Conservation (phyloP, 2,113 vertebrate species). For the Lagopus muta region DNA sequence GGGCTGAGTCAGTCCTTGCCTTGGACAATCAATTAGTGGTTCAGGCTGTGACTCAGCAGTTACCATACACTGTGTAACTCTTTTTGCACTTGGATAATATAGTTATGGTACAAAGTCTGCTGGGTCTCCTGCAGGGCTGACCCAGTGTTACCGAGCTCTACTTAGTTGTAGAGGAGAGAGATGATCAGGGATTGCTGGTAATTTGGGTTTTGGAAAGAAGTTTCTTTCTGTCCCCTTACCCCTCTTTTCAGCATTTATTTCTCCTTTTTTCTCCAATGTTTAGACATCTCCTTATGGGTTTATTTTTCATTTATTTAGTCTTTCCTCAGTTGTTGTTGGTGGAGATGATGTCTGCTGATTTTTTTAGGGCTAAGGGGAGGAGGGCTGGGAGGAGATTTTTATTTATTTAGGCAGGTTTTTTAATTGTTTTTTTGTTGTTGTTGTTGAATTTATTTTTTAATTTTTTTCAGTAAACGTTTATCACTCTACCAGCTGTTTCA, state of each 20-base stretch:
- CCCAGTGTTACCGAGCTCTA: neutral
- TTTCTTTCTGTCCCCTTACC: no score
- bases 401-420: neutral
- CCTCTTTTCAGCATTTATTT: no score
- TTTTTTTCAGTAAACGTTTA: neutral
- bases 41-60: no score
- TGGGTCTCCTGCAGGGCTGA: no score
- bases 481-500: fast-evolving
- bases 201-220: neutral
- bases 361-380: neutral
- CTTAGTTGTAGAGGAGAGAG: neutral
- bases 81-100: neutral
- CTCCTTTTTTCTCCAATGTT: no score
- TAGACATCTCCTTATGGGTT: no score
- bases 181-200: neutral
- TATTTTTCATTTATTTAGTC: no score
- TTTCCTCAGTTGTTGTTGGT: neutral
- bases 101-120: neutral
- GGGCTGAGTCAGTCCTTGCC: no score
- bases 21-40: no score
- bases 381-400: no score
- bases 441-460: neutral
- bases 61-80: neutral
- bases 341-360: neutral
- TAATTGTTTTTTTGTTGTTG: neutral